Conservation (phyloP, 2,113 vertebrate genomes). For the Phalacrocorax brasilianus region DNA sequence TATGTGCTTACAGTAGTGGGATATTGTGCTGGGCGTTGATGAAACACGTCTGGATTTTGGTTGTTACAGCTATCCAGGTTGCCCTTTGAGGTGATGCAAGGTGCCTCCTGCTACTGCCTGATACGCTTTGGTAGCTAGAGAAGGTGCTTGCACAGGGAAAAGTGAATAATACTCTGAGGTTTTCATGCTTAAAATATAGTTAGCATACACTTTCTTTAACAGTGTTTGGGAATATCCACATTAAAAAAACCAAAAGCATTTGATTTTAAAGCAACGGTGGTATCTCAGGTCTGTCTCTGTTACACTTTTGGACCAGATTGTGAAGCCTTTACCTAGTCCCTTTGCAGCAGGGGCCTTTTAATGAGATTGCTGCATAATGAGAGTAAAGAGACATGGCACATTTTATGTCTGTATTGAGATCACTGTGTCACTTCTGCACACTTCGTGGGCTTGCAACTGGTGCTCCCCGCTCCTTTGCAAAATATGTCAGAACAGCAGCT, state of each 20-base stretch:
- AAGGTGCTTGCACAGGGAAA: not conserved
- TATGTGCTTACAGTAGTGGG: fast-evolving
- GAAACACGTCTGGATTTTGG: fast-evolving
- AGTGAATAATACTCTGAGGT: not conserved
- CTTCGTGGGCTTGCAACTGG: not conserved
- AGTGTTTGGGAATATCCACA: not conserved
- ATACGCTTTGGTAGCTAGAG: not conserved
- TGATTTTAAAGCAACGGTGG: not conserved
- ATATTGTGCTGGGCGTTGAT: fast-evolving
- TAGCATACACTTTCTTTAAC: not conserved
- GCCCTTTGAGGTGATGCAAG: not conserved
- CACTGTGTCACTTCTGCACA: fast-evolving
- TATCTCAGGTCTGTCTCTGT: not conserved
- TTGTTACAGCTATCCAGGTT: not conserved
- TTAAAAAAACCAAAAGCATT: not conserved
- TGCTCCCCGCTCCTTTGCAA: not conserved
- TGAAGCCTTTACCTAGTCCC: not conserved
- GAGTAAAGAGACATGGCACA: fast-evolving
- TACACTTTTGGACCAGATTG: not conserved
- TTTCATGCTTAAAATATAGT: not conserved
- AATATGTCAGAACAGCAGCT: not conserved
- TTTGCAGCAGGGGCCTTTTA: not conserved
- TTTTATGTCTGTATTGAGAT: fast-evolving
- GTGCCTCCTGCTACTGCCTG: not conserved
- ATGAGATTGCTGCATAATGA: not conserved